Percentiles rank a stretch among this genome's conserved stretches.
phyloP scores from a whole-genome alignment of 1,140 invertebrate genomes.

The Apis florea region DNA sequence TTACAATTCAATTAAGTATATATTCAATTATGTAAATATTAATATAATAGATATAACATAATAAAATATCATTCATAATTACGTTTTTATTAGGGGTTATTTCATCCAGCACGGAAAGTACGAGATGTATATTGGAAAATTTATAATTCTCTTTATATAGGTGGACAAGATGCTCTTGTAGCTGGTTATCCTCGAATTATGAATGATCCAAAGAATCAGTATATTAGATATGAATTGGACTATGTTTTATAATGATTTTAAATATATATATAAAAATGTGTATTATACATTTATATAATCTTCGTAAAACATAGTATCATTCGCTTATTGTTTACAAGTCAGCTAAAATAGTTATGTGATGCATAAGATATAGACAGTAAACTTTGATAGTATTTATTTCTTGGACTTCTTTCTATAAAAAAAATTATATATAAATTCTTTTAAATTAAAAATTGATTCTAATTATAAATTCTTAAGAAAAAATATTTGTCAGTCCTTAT shows the following conservation, averaged over 20 bases:
- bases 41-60: neutral
- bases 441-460: slow-evolving; percentile 17
- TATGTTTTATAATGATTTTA: slow-evolving; percentile 89
- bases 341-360: slow-evolving; percentile 17
- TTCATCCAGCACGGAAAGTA: slow-evolving; percentile 99
- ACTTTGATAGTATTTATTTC: slow-evolving; percentile 38
- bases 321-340: slow-evolving; percentile 37
- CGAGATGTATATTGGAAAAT: slow-evolving; percentile 99
- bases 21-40: neutral
- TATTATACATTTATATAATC: slow-evolving; percentile 54
- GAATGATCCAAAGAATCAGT: slow-evolving; percentile 98
- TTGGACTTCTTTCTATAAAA: slow-evolving; percentile 18
- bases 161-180: slow-evolving; percentile 98
- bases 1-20: no score
- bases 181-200: slow-evolving; percentile 97
- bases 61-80: neutral
- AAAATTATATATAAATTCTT: slow-evolving; percentile 21
- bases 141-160: slow-evolving; percentile 99
- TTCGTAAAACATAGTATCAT: slow-evolving; percentile 32
- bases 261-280: slow-evolving; percentile 30
- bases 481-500: slow-evolving; percentile 28
- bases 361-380: slow-evolving; percentile 7
- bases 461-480: slow-evolving; percentile 7
- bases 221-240: slow-evolving; percentile 97
- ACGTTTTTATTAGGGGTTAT: slow-evolving; percentile 90